These are phyloP conservation scores for Phodopus roborovskii DNA, from an alignment of 2,113 vertebrate genomes.

Conservation along the genomic window DNA sequence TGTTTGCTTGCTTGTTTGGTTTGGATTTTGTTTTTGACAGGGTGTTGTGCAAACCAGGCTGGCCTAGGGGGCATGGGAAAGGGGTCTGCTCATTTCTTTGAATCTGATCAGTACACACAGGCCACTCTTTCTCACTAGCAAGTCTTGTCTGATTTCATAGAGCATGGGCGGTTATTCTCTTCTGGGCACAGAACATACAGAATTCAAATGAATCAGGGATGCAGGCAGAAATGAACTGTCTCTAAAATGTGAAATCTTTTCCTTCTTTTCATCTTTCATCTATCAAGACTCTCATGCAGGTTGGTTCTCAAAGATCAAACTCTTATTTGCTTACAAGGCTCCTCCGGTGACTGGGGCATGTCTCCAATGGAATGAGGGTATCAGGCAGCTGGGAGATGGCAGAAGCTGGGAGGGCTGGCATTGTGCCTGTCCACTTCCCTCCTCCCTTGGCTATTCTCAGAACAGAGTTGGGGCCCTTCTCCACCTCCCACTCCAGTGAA, in stretches of 20 bases:
- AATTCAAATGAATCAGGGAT: background rate
- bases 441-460: background rate
- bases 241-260: background rate
- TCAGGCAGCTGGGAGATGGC: accelerated
- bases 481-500: accelerated
- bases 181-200: accelerated
- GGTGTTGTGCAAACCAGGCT: background rate
- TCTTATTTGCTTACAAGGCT: background rate
- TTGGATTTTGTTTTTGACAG: background rate
- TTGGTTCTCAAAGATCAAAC: background rate
- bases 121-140: background rate
- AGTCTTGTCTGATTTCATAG: background rate
- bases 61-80: background rate
- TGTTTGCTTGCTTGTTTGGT: background rate
- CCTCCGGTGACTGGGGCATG: accelerated
- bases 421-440: accelerated
- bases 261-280: background rate
- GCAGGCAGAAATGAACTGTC: accelerated
- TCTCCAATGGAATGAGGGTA: accelerated
- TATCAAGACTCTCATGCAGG: background rate
- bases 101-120: constrained; percentile 1
- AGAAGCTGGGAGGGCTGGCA: accelerated
- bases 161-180: background rate
- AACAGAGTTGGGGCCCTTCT: accelerated
- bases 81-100: background rate